Evolutionary conservation across 2,888 invertebrate genomes (phyloP), one percentile per base, ranked within the genome.

Genomic region (Xanthorhoe designata): DNA sequence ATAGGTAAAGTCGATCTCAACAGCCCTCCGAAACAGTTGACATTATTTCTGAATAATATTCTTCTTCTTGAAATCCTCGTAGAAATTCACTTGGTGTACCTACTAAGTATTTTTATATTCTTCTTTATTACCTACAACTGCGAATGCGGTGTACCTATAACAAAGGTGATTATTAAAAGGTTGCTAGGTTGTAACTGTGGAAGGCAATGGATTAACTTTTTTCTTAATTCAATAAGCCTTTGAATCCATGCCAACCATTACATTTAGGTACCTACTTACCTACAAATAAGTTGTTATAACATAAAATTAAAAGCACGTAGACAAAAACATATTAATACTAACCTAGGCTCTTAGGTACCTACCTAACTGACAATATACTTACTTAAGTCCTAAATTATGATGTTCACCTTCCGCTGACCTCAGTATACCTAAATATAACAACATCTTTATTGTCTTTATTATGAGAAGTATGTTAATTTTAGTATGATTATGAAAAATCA

Each of bases 351-450:
- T 24, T 32, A 6, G 32, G 19, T 60, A n/a, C 42, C 1, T 42
- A 29, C 19, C n/a, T 50, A 50, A 32, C 32, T 32, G 32, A 6
- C 29, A 24, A 19, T 1, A 24, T 24, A 24, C 24, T 4, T 24
- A 24, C 42, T 52, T 29, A 32, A 51, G 62, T 52, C 52, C 58
- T 45, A 51, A 45, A 60, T 60, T 60, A 60, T 52, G 52, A 13
- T 53, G 52, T 45, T 61, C 53, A 54, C 61, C 61, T 61, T 61
- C 53, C 53, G n/a, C 53, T 13, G 47, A 53, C 45, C 53, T 53
- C 47, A 47, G 53, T 18, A 57, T 49, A 24, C n/a, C n/a, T n/a
- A 4, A 47, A 49, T 49, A 57, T 49, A 13, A 42, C 42, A 42
- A 42, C 42, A 42, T 13, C 1, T 42, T 13, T 13, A n/a, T 7